Conservation (phyloP, 2,888 invertebrate genomes). For the Drosophila cracens region DNA sequence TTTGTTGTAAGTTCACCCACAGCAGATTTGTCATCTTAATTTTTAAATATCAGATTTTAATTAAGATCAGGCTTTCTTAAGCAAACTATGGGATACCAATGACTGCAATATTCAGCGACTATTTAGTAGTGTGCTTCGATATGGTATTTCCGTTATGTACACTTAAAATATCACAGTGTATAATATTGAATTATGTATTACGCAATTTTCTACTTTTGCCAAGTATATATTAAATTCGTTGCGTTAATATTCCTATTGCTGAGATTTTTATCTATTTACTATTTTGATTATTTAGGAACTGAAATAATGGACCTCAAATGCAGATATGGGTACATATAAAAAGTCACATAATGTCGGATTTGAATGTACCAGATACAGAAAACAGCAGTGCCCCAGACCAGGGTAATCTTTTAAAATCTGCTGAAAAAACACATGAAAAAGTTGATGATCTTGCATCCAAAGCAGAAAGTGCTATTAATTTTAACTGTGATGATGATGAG, state of each 20-base stretch:
- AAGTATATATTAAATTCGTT: neutral
- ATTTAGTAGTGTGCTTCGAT: neutral
- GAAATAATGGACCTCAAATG: neutral
- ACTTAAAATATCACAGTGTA: neutral
- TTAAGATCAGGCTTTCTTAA: too few species aligned
- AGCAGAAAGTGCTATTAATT: slow-evolving; percentile 10
- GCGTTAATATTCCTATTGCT: neutral
- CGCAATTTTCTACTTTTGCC: neutral
- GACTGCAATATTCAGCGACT: neutral
- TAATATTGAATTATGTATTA: neutral
- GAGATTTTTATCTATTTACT: neutral
- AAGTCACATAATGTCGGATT: slow-evolving; percentile 36
- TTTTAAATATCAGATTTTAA: neutral
- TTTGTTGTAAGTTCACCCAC: neutral
- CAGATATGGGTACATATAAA: slow-evolving; percentile 24
- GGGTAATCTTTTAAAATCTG: slow-evolving; percentile 4
- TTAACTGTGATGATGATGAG: slow-evolving; percentile 30
- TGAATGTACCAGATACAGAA: slow-evolving; percentile 13
- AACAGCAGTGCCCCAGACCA: neutral
- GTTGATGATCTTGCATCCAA: slow-evolving; percentile 1
- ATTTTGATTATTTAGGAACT: slow-evolving; percentile 1
- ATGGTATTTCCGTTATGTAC: neutral
- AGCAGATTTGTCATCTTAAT: neutral
- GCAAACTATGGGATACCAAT: neutral
- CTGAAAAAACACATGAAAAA: slow-evolving; percentile 9